Evolutionary conservation across 2,888 invertebrate genomes (phyloP), one percentile per base, ranked within the genome.

Genomic region (Cantharis rustica): DNA sequence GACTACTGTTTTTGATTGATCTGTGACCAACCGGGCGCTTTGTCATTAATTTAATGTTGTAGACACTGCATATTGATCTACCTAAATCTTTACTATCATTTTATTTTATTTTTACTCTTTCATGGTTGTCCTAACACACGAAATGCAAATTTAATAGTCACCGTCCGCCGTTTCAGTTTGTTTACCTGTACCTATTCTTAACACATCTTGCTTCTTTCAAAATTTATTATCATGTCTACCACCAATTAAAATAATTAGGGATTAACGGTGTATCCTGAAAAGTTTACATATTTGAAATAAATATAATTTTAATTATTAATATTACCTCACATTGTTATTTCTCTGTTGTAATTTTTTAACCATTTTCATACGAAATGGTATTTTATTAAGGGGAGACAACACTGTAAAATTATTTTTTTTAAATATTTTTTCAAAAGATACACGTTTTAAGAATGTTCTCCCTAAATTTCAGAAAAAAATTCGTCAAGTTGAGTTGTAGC

Each of bases 1-100:
- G 64, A 66, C 73, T 68, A 69, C 73, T 74, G 74, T 81, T 82
- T 47, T 82, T 82, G 82, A 82, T 81, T 82, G 81, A 81, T 82
- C 79, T 77, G 75, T 75, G 72, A 75, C 80, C 80, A 79, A 77
- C 77, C 78, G 75, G 76, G 69, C 72, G 75, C 76, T 72, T 76
- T 74, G 75, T 73, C 75, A 80, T 80, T 80, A 80, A 79, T 79
- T 75, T 75, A 73, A 75, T 72, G 77, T 75, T 64, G 73, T 77
- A 77, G 75, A 75, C 75, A 78, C 16, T 73, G 75, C 75, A 75
- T 78, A 78, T 78, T 75, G 78, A 78, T 78, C 69, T 72, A 73
- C 75, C 75, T 69, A 23, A 70, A 13, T 16, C 63, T 62, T 75
- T 69, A n/a, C 20, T 69, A 72, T 72, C 47, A 9, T n/a, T 47